phyloP scores from a whole-genome alignment of 2,113 vertebrate species.

The Spilogale gracilis region DNA sequence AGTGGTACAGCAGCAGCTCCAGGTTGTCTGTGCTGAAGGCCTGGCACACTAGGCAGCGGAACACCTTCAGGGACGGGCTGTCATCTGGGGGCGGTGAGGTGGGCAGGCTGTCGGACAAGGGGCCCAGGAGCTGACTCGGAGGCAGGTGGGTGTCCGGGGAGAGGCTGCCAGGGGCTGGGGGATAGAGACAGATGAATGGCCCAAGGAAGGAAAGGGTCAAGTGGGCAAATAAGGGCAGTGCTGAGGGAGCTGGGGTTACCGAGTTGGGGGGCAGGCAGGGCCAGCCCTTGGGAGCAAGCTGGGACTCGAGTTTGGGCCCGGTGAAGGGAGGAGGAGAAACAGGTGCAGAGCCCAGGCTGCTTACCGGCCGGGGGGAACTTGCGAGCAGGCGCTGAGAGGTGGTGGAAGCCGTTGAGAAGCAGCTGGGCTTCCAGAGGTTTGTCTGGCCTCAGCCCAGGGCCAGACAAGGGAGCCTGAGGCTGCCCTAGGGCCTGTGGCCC shows the following conservation, averaged over 20 bases:
- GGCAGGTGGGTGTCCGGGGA: conserved; percentile 80
- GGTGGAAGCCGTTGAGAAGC: conserved; percentile 83
- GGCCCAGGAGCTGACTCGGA: conserved; percentile 76
- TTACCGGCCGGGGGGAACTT: conserved; percentile 83
- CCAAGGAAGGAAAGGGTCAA: background rate
- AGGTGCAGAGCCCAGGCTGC: background rate
- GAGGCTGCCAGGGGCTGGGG: conserved; percentile 72
- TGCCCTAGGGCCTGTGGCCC: conserved; percentile 81
- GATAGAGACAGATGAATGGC: conserved; percentile 55
- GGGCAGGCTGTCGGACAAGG: conserved; percentile 69
- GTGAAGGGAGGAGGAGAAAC: too few relatives aligned
- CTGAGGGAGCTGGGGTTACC: background rate
- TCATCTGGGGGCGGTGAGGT: conserved; percentile 77
- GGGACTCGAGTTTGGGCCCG: background rate
- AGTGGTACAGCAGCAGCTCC: conserved; percentile 85
- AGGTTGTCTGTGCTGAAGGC: conserved; percentile 86
- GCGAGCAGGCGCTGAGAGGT: conserved; percentile 62
- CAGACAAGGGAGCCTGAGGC: conserved; percentile 77
- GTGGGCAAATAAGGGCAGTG: background rate
- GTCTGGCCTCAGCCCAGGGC: conserved; percentile 76
- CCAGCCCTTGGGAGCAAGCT: background rate
- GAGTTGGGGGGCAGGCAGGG: too few relatives aligned
- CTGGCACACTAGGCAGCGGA: conserved; percentile 87
- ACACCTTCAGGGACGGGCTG: conserved; percentile 71
- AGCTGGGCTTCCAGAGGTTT: conserved; percentile 82